Evolutionary conservation across 2,888 invertebrate species (phyloP).

Genomic region (Trachelus troglodyta): DNA sequence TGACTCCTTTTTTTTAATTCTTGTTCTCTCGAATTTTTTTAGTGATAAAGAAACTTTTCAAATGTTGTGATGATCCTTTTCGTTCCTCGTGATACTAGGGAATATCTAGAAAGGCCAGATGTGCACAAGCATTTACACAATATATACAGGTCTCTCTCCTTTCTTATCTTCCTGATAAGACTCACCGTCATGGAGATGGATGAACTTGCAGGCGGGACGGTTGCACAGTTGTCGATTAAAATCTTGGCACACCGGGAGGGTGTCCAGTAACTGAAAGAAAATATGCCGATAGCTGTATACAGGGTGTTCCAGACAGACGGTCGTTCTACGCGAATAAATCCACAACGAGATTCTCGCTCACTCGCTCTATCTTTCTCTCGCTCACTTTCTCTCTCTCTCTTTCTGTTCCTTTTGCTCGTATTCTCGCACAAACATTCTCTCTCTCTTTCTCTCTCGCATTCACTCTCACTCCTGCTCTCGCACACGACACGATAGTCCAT

Average conservation of each 20-base stretch:
- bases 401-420: conserved; percentile 20
- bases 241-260: conserved; percentile 99
- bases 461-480: conserved; percentile 5
- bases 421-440: conserved; percentile 19
- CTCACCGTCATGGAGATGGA: conserved; percentile 97
- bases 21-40: no score
- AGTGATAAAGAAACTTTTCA: no score
- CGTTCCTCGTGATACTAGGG: no score
- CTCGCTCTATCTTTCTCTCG: conserved; percentile 17
- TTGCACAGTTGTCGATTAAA: conserved; percentile 98
- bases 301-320: conserved; percentile 14
- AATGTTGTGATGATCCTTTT: no score
- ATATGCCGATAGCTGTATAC: conserved; percentile 56
- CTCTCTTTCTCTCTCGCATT: conserved; percentile 21
- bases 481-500: conserved; percentile 17
- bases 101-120: no score
- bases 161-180: conserved; percentile 34
- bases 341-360: conserved; percentile 17
- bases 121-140: no score
- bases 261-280: conserved; percentile 97
- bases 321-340: background rate
- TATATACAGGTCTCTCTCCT: background rate
- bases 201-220: conserved; percentile 97
- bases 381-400: conserved; percentile 25
- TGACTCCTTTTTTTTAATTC: no score